phyloP scores from a whole-genome alignment of 1,140 invertebrate species.

The Heterodera carotae region DNA sequence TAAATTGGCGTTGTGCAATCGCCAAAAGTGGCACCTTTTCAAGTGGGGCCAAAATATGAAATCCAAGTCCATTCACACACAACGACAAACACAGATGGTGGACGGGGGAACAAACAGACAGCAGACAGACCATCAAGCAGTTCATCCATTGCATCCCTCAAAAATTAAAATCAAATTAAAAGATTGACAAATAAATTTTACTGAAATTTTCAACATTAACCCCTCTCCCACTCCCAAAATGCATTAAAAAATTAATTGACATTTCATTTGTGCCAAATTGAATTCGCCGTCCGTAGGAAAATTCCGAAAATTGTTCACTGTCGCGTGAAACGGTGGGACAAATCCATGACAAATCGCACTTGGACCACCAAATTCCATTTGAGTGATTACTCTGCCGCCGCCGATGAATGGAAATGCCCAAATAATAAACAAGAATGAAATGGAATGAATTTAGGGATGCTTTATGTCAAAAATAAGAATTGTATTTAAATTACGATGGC shows the following conservation, averaged over 20 bases:
- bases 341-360: conserved; percentile 3
- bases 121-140: background rate
- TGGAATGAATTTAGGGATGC: too few relatives aligned
- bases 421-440: too few relatives aligned
- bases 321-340: background rate
- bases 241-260: background rate
- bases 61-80: background rate
- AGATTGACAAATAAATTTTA: background rate
- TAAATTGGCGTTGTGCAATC: background rate
- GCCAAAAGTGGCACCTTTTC: conserved; percentile 4
- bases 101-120: too few relatives aligned
- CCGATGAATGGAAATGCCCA: background rate
- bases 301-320: conserved; percentile 3
- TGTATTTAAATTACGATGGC: too few relatives aligned
- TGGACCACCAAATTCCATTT: background rate
- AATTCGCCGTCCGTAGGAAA: background rate
- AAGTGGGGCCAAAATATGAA: background rate
- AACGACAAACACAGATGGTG: background rate
- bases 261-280: background rate
- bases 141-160: background rate
- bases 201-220: background rate
- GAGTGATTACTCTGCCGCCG: background rate
- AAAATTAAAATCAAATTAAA: background rate
- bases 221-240: too few relatives aligned
- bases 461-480: too few relatives aligned